Conservation (phyloP, 2,888 invertebrate species). For the Ophion ellenae region DNA sequence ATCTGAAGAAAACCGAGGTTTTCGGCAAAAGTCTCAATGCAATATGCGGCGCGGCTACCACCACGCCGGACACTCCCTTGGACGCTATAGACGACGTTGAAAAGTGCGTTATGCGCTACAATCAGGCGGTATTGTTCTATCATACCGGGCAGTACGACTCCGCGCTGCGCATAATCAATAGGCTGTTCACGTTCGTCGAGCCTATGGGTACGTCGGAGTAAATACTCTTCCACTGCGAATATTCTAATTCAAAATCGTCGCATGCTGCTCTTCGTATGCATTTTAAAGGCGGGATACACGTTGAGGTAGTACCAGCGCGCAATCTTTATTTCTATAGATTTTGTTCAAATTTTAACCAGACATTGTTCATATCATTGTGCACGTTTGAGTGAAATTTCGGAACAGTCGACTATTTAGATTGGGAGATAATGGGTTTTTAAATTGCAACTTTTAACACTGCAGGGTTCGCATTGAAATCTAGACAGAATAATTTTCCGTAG, state of each 20-base stretch:
- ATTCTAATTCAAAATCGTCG: neutral
- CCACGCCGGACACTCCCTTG: slow-evolving; percentile 82
- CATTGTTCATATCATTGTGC: too few species aligned
- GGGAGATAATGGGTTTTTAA: too few species aligned
- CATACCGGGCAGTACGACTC: slow-evolving; percentile 91
- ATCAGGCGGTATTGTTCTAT: slow-evolving; percentile 91
- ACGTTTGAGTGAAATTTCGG: too few species aligned
- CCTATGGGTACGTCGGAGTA: slow-evolving; percentile 86
- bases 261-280: neutral
- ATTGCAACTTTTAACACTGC: too few species aligned
- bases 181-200: slow-evolving; percentile 88
- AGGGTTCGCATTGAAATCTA: too few species aligned
- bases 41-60: slow-evolving; percentile 84
- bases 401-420: too few species aligned
- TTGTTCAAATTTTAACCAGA: too few species aligned
- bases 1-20: slow-evolving; percentile 89
- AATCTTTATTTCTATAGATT: too few species aligned
- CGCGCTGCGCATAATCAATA: slow-evolving; percentile 87
- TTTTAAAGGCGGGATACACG: too few species aligned
- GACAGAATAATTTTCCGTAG: too few species aligned
- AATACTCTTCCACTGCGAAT: neutral
- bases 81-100: slow-evolving; percentile 88
- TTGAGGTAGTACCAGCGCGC: too few species aligned
- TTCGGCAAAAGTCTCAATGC: slow-evolving; percentile 89
- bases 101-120: slow-evolving; percentile 89